Conservation (phyloP, 2,797 vertebrate genomes). For the Pseudocheirus occidentalis region DNA sequence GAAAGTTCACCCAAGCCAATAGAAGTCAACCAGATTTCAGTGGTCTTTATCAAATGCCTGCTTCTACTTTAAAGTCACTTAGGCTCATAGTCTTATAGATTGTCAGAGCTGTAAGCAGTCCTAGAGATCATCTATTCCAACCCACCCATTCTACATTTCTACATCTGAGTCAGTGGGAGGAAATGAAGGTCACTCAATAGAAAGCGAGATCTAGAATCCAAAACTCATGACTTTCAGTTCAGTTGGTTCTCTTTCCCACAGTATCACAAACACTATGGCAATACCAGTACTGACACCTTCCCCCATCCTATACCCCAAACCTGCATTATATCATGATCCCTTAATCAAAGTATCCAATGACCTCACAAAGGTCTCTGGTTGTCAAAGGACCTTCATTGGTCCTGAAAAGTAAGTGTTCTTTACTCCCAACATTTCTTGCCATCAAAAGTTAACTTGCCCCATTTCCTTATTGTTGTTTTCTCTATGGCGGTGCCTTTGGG, state of each 20-base stretch:
- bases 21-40: neutral
- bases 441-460: neutral
- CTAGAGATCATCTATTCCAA: neutral
- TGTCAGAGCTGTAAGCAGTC: neutral
- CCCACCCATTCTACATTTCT: neutral
- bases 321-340: neutral
- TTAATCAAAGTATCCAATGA: neutral
- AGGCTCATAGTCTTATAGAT: neutral
- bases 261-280: neutral
- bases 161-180: neutral
- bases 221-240: neutral
- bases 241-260: neutral
- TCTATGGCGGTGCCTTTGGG: neutral
- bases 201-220: neutral
- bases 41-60: neutral
- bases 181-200: neutral
- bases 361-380: neutral
- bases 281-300: neutral
- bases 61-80: neutral
- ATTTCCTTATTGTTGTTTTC: neutral
- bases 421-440: neutral
- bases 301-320: neutral
- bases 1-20: neutral
- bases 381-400: neutral
- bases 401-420: neutral